Evolutionary conservation across 2,113 vertebrate genomes (phyloP), one percentile per base, ranked within the genome.

Genomic region (Oplegnathus fasciatus): DNA sequence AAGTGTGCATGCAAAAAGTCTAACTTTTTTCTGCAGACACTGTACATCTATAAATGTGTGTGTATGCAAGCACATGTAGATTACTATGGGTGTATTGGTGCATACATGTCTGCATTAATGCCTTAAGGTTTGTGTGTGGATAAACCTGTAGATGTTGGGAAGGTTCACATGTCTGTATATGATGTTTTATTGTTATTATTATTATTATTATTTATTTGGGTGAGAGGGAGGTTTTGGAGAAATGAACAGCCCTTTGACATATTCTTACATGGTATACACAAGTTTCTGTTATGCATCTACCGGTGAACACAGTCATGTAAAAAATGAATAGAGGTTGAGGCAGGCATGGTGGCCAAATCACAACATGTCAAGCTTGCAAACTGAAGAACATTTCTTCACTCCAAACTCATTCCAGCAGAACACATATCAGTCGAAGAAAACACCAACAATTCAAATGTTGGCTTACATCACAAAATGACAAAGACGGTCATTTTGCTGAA

Each of bases 391-490:
- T 71, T 17, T 57, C 44, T 64, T 80, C 57, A 28, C 5, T 70
- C 55, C 32, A 54, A 71, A 80, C 34, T 32, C 48, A 55, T 44
- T 66, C 75, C 48, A 55, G 55, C 66, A 26, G 14, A 13, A 62
- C 15, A 9, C 66, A 37, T 26, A 20, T 50, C 1, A 48, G 0
- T 11, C 6, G 0, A 13, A n/a, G 2, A 34, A 44, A 52, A 58
- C 52, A 20, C 3, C 15, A n/a, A 20, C 37, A 65, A 46, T 26
- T 28, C 24, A 52, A 24, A 54, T 42, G 18, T 42, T n/a, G 30
- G 28, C 28, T 74, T 48, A 26, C 2, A 32, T 61, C 34, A 54
- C 24, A 60, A 28, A 6, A 30, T 20, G 13, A n/a, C 20, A 69
- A 3, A 32, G 15, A 57, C 24, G 15, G 6, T 26, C 0, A 73